phyloP scores from a whole-genome alignment of 2,113 vertebrate genomes.

The Alligator mississippiensis region DNA sequence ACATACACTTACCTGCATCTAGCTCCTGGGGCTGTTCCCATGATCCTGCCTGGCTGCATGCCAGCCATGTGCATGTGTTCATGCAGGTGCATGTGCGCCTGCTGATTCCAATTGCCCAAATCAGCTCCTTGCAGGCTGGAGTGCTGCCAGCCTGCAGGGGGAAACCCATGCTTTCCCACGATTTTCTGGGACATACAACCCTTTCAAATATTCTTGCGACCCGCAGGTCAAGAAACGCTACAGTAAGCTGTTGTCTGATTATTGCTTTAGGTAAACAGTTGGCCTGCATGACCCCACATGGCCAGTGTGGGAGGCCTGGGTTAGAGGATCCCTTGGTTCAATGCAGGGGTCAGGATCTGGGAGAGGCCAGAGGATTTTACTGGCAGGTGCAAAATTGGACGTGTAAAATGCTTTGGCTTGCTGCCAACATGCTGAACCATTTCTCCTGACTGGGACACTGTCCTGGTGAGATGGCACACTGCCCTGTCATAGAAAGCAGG shows the following conservation, averaged over 20 bases:
- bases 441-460: neutral
- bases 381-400: neutral
- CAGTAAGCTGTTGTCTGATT: neutral
- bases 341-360: neutral
- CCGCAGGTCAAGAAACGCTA: too few relatives aligned
- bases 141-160: too few relatives aligned
- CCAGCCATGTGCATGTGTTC: too few relatives aligned
- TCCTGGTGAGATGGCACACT: neutral
- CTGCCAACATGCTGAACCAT: neutral
- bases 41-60: too few relatives aligned
- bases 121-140: too few relatives aligned
- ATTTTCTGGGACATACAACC: too few relatives aligned
- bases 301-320: neutral
- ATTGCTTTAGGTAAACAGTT: neutral
- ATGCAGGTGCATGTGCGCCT: too few relatives aligned
- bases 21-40: too few relatives aligned
- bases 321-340: neutral
- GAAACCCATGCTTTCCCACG: too few relatives aligned
- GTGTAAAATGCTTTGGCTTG: neutral
- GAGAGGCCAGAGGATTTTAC: neutral
- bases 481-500: neutral
- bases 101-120: too few relatives aligned
- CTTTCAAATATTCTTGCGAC: too few relatives aligned
- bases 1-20: too few relatives aligned
- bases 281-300: neutral